Percentiles rank a stretch among this genome's conserved stretches.
These are phyloP conservation scores for Camptogramma bilineatum DNA, from an alignment of 2,888 invertebrate genomes.

Conservation along the genomic window DNA sequence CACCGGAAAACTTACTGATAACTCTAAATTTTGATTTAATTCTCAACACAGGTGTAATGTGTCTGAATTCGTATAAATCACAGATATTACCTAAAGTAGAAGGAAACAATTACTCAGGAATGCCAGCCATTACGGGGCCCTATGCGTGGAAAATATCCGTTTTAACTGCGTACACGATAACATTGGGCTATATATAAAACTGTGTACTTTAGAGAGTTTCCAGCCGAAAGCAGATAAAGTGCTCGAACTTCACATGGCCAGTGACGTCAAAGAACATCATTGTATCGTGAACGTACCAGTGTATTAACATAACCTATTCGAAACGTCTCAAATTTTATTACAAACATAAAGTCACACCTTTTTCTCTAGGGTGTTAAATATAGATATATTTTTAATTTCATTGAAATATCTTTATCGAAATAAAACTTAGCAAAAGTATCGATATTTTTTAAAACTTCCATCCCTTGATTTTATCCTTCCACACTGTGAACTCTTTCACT, in stretches of 20 bases:
- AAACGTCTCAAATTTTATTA: background rate
- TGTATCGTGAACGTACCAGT: slow-evolving; percentile 13
- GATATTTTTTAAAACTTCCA: too few species aligned
- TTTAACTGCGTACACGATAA: slow-evolving; percentile 50
- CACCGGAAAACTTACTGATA: too few species aligned
- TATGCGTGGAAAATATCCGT: slow-evolving; percentile 41
- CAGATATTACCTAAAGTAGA: slow-evolving; percentile 23
- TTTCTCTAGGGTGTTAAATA: too few species aligned
- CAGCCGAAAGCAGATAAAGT: slow-evolving; percentile 70
- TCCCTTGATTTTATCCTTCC: too few species aligned
- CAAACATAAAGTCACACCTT: too few species aligned
- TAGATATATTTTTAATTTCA: too few species aligned
- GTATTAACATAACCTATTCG: background rate
- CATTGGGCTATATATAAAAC: slow-evolving; percentile 57
- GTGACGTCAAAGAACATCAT: slow-evolving; percentile 60
- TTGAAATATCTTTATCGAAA: too few species aligned
- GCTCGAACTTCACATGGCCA: slow-evolving; percentile 50
- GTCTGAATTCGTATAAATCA: slow-evolving; percentile 11
- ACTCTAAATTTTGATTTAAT: background rate
- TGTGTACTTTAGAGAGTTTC: slow-evolving; percentile 60
- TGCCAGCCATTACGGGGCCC: slow-evolving; percentile 38
- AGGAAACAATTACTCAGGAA: slow-evolving; percentile 40
- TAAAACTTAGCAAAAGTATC: too few species aligned
- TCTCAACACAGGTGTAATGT: slow-evolving; percentile 10
- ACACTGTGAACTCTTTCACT: too few species aligned